These are phyloP conservation scores for Ceramica pisi DNA, from an alignment of 2,888 invertebrate species.

Conservation along the genomic window DNA sequence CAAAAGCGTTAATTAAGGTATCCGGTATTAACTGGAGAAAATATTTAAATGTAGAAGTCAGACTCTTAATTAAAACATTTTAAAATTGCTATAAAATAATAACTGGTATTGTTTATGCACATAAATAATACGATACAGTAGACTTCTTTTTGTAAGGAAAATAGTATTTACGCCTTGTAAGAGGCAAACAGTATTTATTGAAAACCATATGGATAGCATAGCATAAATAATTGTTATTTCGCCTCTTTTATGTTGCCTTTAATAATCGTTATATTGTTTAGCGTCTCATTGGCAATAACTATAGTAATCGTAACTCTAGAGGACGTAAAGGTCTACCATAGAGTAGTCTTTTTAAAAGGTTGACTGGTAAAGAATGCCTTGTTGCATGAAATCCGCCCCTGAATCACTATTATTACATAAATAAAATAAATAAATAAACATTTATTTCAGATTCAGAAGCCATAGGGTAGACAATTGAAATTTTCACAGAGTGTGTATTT, in stretches of 20 bases:
- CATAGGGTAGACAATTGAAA: too few relatives aligned
- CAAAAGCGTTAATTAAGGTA: too few relatives aligned
- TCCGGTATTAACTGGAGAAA: too few relatives aligned
- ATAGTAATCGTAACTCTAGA: too few relatives aligned
- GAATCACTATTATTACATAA: too few relatives aligned
- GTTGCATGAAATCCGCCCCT: too few relatives aligned
- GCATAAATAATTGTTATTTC: conserved; percentile 8
- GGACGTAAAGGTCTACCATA: not conserved
- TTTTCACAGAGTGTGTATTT: too few relatives aligned
- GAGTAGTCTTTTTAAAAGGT: too few relatives aligned
- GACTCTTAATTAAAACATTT: not conserved
- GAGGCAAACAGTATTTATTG: not conserved
- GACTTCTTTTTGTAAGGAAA: conserved; percentile 2
- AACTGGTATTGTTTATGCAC: not conserved
- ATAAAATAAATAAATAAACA: too few relatives aligned
- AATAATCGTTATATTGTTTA: conserved; percentile 34
- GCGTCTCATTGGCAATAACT: not conserved
- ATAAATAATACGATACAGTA: not conserved
- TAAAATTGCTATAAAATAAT: not conserved
- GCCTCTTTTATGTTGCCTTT: conserved; percentile 1
- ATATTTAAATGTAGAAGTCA: too few relatives aligned
- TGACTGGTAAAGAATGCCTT: too few relatives aligned
- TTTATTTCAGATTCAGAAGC: too few relatives aligned
- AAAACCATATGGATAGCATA: not conserved
- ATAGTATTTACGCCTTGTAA: not conserved